Evolutionary conservation across 2,113 vertebrate species (phyloP).

Genomic region (Vanacampus margaritifer): DNA sequence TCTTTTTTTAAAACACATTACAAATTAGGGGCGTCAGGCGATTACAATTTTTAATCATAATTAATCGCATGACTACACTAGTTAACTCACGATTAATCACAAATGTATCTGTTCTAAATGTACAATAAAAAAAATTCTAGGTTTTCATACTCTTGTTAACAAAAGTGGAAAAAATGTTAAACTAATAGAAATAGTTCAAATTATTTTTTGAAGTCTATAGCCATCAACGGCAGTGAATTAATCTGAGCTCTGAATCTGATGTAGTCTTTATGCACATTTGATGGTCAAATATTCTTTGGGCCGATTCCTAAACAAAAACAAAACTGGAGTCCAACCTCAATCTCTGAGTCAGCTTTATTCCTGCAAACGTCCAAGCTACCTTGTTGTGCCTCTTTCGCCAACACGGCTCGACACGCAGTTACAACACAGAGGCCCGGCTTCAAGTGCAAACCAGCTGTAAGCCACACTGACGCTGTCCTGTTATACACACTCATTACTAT

Average conservation of each 20-base stretch:
- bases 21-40: too few relatives aligned
- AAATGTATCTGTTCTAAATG: too few relatives aligned
- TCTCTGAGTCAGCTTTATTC: constrained; percentile 7
- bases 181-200: too few relatives aligned
- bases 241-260: neutral
- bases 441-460: constrained; percentile 53
- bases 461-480: constrained; percentile 58
- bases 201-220: too few relatives aligned
- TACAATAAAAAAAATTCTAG: too few relatives aligned
- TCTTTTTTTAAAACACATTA: too few relatives aligned
- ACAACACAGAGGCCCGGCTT: constrained; percentile 18
- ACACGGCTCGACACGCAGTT: constrained; percentile 2
- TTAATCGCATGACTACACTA: too few relatives aligned
- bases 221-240: too few relatives aligned
- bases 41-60: too few relatives aligned
- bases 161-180: too few relatives aligned
- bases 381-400: constrained; percentile 13
- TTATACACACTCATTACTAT: constrained; percentile 76
- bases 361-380: constrained; percentile 21
- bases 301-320: constrained; percentile 7
- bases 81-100: too few relatives aligned
- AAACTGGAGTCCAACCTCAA: constrained; percentile 32
- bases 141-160: too few relatives aligned
- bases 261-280: neutral
- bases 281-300: neutral